Percentiles rank a stretch among this genome's conserved stretches.
Evolutionary conservation across 2,113 vertebrate species (phyloP).

Genomic region (Thamnaconus septentrionalis): DNA sequence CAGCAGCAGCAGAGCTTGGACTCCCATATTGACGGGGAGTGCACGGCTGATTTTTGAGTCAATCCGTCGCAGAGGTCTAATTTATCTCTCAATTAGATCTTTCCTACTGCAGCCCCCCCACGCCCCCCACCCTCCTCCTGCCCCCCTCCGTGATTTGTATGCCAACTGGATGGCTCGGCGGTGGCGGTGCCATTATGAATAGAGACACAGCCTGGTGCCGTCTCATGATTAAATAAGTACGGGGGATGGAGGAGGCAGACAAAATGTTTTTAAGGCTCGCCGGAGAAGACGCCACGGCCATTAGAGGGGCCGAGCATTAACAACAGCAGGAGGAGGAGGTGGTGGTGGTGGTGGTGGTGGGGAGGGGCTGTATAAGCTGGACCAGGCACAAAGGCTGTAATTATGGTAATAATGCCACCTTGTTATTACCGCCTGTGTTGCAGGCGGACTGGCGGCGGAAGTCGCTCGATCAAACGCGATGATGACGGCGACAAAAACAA

Average conservation of each 20-base stretch:
- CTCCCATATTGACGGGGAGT: conserved; percentile 56
- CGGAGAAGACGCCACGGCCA: conserved; percentile 79
- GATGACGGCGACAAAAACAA: too few relatives aligned
- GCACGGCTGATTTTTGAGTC: conserved; percentile 58
- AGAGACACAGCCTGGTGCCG: conserved; percentile 77
- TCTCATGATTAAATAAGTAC: conserved; percentile 82
- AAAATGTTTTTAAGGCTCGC: conserved; percentile 73
- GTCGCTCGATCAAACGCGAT: conserved; percentile 8
- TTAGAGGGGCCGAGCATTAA: conserved; percentile 76
- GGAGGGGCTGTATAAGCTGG: conserved; percentile 25
- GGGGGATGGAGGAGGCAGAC: conserved; percentile 78
- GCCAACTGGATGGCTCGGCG: conserved; percentile 68
- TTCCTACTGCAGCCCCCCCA: conserved; percentile 32
- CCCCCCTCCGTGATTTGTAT: conserved; percentile 58
- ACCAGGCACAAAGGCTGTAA: conserved; percentile 49
- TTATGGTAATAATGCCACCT: conserved; percentile 71
- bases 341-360: conserved; percentile 11
- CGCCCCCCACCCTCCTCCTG: conserved; percentile 14
- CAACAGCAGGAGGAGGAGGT: conserved; percentile 68
- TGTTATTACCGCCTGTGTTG: conserved; percentile 60
- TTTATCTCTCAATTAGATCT: conserved; percentile 75
- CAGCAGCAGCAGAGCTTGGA: conserved; percentile 6
- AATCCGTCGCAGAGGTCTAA: conserved; percentile 57
- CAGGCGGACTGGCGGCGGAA: conserved; percentile 26
- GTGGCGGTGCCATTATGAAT: conserved; percentile 77